A percentile compares a stretch with the other conserved stretches of the same genome.
Conservation (phyloP, 2,797 vertebrate species). For the Lindbergichthys nudifrons region DNA sequence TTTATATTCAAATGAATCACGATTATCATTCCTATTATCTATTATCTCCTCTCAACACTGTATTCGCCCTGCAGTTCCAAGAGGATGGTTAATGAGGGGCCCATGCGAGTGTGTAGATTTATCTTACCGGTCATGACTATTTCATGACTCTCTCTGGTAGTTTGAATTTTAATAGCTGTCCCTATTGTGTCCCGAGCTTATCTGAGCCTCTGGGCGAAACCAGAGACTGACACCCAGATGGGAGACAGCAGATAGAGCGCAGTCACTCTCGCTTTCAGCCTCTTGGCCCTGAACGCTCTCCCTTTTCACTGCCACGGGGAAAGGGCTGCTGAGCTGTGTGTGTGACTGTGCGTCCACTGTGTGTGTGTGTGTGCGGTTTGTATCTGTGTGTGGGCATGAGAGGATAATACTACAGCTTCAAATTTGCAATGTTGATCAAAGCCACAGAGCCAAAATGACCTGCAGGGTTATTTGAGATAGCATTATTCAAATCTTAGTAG, state of each 20-base stretch:
- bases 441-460: not conserved
- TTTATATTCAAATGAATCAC: not conserved
- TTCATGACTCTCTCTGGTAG: conserved; percentile 78
- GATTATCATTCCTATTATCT: not conserved
- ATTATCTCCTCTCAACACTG: conserved; percentile 11
- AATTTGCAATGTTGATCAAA: conserved; percentile 19
- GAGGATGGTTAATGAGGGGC: conserved; percentile 38
- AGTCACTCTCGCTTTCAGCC: conserved; percentile 74
- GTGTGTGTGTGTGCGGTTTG: not conserved
- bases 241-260: conserved; percentile 73
- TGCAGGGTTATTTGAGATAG: conserved; percentile 9
- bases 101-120: conserved; percentile 65
- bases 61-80: conserved; percentile 29
- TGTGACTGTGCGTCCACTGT: conserved; percentile 15
- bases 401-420: conserved; percentile 11
- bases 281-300: conserved; percentile 54
- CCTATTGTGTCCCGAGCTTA: conserved; percentile 77
- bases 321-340: conserved; percentile 18
- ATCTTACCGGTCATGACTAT: conserved; percentile 80
- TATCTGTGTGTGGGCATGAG: conserved; percentile 7
- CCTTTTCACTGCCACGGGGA: conserved; percentile 57
- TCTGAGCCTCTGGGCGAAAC: conserved; percentile 79
- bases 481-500: conserved; percentile 1
- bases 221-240: conserved; percentile 83
- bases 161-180: conserved; percentile 81